Evolutionary conservation across 2,113 vertebrate genomes (phyloP), one percentile per base, ranked within the genome.

Genomic region (Erythrolamprus reginae): DNA sequence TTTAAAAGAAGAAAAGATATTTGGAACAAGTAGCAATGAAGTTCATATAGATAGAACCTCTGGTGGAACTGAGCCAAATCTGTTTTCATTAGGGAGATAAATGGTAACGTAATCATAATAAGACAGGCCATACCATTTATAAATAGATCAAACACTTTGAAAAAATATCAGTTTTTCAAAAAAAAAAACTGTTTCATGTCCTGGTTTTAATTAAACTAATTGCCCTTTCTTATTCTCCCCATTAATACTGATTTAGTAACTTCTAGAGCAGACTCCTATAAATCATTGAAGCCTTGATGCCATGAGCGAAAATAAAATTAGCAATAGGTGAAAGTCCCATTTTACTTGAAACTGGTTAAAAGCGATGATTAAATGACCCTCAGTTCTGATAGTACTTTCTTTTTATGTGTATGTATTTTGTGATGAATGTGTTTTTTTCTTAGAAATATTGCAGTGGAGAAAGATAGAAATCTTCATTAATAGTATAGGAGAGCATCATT

Each of bases 201-300:
- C 86, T 94, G 51, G 85, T 84, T 50, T 28, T 91, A 9, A 84
- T 93, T 91, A 94, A 65, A 86, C 88, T 91, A 92, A 92, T 24
- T 17, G 65, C 91, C 91, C 21, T 19, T 89, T 91, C 84, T 83
- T 95, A 88, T 91, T 87, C 77, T 83, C 3, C 12, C 93, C 89
- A 84, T 94, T 92, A 93, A 88, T 87, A 45, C 42, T 84, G 56
- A 84, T 92, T 56, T 93, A 87, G 58, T 58, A 87, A 70, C 42
- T 95, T 90, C 88, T 91, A 87, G 83, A 91, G 89, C 45, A 10
- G 26, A 53, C 88, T 65, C 50, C 24, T 26, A 92, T 92, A 91
- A 90, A 88, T 92, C 82, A 94, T 87, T 42, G 50, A 1, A 84
- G 9, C 89, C 84, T 87, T 65, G 86, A 77, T 82, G 86, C 91